Evolutionary conservation across 2,888 invertebrate genomes (phyloP).

Genomic region (Orthosia incerta): DNA sequence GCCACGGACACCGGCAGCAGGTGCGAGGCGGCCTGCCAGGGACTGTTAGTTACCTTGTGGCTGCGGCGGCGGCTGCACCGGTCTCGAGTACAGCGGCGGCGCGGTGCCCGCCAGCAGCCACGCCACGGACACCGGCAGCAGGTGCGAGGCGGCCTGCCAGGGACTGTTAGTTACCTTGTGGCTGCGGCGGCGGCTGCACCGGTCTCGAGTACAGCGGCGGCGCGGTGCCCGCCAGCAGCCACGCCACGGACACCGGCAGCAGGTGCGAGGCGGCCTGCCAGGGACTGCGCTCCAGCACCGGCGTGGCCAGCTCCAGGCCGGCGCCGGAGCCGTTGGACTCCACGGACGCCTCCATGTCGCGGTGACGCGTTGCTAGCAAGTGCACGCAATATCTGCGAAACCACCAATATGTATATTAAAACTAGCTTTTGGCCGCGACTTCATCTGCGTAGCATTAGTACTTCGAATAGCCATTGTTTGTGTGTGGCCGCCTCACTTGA

Average conservation of each 20-base stretch:
- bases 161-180: slow-evolving; percentile 81
- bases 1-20: slow-evolving; percentile 92
- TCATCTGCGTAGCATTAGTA: too few species aligned
- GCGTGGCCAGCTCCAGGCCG: slow-evolving; percentile 94
- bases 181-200: slow-evolving; percentile 76
- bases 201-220: slow-evolving; percentile 89
- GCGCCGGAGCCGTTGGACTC: slow-evolving; percentile 76
- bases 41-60: slow-evolving; percentile 80
- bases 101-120: slow-evolving; percentile 93
- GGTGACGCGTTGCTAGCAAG: slow-evolving; percentile 90
- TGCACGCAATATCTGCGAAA: slow-evolving; percentile 85
- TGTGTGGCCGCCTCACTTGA: too few species aligned
- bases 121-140: slow-evolving; percentile 92
- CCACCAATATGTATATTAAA: too few species aligned
- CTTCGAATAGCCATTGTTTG: too few species aligned
- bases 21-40: slow-evolving; percentile 70
- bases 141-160: slow-evolving; percentile 69
- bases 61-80: slow-evolving; percentile 79
- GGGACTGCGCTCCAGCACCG: slow-evolving; percentile 91
- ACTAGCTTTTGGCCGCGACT: too few species aligned
- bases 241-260: slow-evolving; percentile 93
- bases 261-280: slow-evolving; percentile 74
- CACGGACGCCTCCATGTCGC: slow-evolving; percentile 83
- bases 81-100: slow-evolving; percentile 88
- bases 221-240: slow-evolving; percentile 93